phyloP scores from a whole-genome alignment of 2,113 vertebrate species.

The Notothenia coriiceps region DNA sequence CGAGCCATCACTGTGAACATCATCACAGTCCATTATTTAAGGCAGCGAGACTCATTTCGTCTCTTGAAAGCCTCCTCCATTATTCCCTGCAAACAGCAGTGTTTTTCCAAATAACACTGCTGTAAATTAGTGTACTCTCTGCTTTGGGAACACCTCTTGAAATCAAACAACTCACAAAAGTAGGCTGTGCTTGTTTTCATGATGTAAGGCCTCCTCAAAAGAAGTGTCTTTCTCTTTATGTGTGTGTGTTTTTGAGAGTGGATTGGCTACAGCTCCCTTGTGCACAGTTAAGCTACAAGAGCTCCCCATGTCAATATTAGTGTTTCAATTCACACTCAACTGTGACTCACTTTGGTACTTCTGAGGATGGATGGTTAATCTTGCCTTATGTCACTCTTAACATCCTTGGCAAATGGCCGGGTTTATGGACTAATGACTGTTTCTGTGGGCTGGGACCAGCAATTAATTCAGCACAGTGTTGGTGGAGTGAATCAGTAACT shows the following conservation, averaged over 20 bases:
- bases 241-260: constrained; percentile 17
- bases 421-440: constrained; percentile 75
- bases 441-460: constrained; percentile 57
- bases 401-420: constrained; percentile 68
- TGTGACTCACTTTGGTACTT: constrained; percentile 71
- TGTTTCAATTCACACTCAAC: constrained; percentile 72
- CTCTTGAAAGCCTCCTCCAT: constrained; percentile 9
- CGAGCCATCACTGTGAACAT: not conserved
- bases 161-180: constrained; percentile 29
- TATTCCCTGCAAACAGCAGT: constrained; percentile 11
- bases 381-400: constrained; percentile 68
- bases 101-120: constrained; percentile 20
- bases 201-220: constrained; percentile 32
- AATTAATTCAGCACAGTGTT: constrained; percentile 67
- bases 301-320: constrained; percentile 71
- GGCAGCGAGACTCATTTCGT: not conserved
- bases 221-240: constrained; percentile 40
- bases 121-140: constrained; percentile 29
- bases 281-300: constrained; percentile 67
- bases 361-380: constrained; percentile 75
- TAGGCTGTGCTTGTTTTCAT: constrained; percentile 14
- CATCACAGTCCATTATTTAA: constrained; percentile 20
- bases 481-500: constrained; percentile 48
- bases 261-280: constrained; percentile 51
- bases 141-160: constrained; percentile 35